Conservation (phyloP, 2,113 vertebrate species). For the Lonchura striata region DNA sequence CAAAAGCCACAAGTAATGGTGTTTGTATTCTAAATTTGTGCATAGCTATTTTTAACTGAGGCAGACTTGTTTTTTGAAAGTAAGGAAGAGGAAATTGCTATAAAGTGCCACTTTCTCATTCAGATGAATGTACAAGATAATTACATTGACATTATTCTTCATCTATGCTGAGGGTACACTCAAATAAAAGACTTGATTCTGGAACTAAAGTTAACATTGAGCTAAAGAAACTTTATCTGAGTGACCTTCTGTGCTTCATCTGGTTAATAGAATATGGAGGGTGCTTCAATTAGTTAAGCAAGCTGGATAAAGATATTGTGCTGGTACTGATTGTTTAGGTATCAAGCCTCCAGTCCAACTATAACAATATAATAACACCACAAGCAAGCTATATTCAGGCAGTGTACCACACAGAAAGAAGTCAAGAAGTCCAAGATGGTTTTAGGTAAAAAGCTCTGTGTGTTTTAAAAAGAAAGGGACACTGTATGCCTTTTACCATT, state of each 20-base stretch:
- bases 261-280: not conserved
- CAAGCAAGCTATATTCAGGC: not conserved
- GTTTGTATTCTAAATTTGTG: slow-evolving; percentile 15
- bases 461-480: not conserved
- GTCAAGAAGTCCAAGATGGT: not conserved
- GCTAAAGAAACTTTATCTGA: not conserved
- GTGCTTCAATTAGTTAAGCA: not conserved
- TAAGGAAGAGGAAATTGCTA: not conserved
- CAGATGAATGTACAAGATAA: not conserved
- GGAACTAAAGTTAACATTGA: not conserved
- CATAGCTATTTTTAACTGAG: not conserved
- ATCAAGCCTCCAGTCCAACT: not conserved
- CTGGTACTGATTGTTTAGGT: not conserved
- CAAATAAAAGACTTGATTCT: not conserved
- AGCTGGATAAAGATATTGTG: not conserved
- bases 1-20: slow-evolving; percentile 55
- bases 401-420: not conserved
- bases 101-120: not conserved
- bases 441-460: not conserved
- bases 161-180: rapidly evolving
- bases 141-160: not conserved
- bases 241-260: not conserved
- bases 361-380: not conserved
- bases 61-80: not conserved
- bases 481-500: not conserved